Percentiles rank a stretch among this genome's conserved stretches.
Evolutionary conservation across 2,797 vertebrate genomes (phyloP).

Genomic region (Girardinus metallicus): DNA sequence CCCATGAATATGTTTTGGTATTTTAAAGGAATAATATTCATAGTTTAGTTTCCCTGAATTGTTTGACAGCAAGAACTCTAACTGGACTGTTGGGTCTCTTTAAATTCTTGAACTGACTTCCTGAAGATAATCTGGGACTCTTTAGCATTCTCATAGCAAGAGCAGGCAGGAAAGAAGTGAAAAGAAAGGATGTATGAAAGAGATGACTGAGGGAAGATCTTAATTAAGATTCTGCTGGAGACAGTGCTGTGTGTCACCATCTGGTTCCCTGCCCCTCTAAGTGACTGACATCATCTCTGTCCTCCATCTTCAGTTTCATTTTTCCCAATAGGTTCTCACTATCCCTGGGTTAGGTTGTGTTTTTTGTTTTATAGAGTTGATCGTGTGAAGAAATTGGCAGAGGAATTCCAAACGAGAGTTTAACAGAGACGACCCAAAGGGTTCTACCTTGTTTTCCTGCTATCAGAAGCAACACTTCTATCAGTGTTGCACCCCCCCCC

Average conservation of each 20-base stretch:
- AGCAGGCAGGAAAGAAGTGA: background rate
- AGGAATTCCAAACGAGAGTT: background rate
- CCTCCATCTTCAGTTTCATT: background rate
- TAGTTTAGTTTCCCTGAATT: background rate
- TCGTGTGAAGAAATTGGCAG: background rate
- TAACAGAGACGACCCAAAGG: background rate
- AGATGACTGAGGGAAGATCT: slow-evolving; percentile 44
- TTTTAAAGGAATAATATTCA: background rate
- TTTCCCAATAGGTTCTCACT: background rate
- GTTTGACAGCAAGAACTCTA: background rate
- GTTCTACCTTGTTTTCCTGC: background rate
- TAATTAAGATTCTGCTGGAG: slow-evolving; percentile 56
- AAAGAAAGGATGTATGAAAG: background rate
- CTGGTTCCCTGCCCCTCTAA: slow-evolving; percentile 3
- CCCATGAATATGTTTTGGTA: background rate
- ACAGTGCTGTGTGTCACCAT: slow-evolving; percentile 39
- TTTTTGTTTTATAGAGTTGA: background rate
- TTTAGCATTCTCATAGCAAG: background rate
- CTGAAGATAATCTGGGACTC: background rate
- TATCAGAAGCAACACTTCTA: too few relatives aligned
- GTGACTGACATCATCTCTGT: background rate
- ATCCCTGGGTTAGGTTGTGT: background rate
- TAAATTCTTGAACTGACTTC: background rate
- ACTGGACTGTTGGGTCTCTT: background rate
- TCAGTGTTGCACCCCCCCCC: background rate